These are phyloP conservation scores for Erpetoichthys calabaricus DNA, from an alignment of 2,797 vertebrate species.

Conservation along the genomic window DNA sequence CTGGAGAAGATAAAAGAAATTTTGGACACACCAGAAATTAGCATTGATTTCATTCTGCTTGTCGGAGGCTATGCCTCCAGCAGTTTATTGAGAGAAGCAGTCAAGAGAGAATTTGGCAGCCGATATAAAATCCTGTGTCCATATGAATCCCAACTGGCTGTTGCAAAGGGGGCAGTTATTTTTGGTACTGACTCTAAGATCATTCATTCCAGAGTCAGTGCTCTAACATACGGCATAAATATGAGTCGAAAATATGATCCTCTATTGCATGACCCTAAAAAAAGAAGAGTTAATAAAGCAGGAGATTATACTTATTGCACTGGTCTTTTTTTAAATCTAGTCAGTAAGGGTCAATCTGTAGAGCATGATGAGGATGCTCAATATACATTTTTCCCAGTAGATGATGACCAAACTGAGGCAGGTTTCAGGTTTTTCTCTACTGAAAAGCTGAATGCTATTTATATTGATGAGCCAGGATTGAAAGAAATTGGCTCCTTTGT, in stretches of 20 bases:
- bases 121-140: no score
- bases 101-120: no score
- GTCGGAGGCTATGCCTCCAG: no score
- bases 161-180: slow-evolving; percentile 6
- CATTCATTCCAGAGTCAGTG: slow-evolving; percentile 1
- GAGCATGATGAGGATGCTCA: not conserved
- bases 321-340: slow-evolving; percentile 3
- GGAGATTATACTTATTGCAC: slow-evolving; percentile 1
- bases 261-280: slow-evolving; percentile 1
- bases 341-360: slow-evolving; percentile 5
- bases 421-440: no score
- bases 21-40: slow-evolving; percentile 6
- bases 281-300: not conserved
- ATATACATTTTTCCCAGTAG: no score
- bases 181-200: slow-evolving; percentile 9
- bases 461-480: no score
- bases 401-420: no score
- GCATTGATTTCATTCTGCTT: no score
- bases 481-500: no score
- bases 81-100: no score
- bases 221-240: slow-evolving; percentile 6
- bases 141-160: not conserved
- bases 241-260: not conserved
- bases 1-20: slow-evolving; percentile 6
- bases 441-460: no score